These are phyloP conservation scores for Tauraco hartlaubi DNA, from an alignment of 2,797 vertebrate genomes.

Conservation along the genomic window DNA sequence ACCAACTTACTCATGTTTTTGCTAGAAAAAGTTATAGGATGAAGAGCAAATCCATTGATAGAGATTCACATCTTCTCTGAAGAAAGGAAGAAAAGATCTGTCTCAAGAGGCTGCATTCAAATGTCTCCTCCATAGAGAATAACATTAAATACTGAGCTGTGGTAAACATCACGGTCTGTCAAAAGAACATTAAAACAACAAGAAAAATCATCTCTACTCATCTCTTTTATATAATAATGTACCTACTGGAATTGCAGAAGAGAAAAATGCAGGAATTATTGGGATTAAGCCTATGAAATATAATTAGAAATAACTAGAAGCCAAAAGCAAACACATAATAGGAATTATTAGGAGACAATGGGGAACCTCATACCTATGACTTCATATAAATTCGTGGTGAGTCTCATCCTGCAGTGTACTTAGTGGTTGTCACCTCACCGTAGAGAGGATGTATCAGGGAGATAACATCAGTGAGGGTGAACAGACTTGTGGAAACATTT, in stretches of 20 bases:
- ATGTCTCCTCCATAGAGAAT: not conserved
- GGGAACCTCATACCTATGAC: not conserved
- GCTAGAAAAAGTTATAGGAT: not conserved
- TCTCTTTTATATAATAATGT: not conserved
- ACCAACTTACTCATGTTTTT: not conserved
- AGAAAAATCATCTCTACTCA: not conserved
- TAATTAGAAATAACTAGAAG: not conserved
- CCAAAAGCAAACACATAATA: not conserved
- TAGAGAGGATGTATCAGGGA: not conserved
- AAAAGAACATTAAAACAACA: not conserved
- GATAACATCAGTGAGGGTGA: not conserved
- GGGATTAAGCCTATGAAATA: not conserved
- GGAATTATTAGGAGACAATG: not conserved
- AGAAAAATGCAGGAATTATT: not conserved
- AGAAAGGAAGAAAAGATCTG: not conserved
- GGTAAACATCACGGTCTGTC: not conserved
- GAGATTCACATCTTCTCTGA: not conserved
- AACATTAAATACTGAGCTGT: not conserved
- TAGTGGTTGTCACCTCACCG: not conserved
- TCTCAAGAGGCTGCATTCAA: not conserved
- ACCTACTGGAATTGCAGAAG: not conserved
- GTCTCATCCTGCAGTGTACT: not conserved
- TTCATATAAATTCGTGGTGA: not conserved
- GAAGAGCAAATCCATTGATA: not conserved
- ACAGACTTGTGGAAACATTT: not conserved